Conservation (phyloP, 1,140 invertebrate genomes). For the Panulirus ornatus region DNA sequence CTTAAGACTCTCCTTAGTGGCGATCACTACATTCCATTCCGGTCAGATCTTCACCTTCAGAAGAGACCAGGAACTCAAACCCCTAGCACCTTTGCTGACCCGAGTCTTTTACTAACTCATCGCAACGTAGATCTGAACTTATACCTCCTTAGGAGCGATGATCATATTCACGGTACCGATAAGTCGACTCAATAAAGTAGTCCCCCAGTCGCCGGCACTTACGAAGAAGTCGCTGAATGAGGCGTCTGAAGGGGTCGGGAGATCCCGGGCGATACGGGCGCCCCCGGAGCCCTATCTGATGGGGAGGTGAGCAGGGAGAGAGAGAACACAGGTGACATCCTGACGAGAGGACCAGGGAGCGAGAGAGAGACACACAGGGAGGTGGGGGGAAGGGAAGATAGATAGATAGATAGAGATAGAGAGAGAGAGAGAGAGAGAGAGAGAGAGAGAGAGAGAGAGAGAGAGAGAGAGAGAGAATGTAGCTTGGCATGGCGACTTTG, state of each 20-base stretch:
- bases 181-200: background rate
- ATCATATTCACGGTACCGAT: background rate
- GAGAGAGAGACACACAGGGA: too few relatives aligned
- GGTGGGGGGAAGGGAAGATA: background rate
- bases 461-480: conserved; percentile 28
- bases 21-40: too few relatives aligned
- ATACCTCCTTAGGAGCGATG: background rate
- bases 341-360: too few relatives aligned
- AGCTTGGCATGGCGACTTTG: too few relatives aligned
- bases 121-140: background rate
- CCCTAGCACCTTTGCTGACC: too few relatives aligned
- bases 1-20: background rate
- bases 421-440: conserved; percentile 28
- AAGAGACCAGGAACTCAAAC: too few relatives aligned
- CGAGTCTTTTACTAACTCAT: too few relatives aligned
- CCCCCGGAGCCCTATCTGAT: background rate
- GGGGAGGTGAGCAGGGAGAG: too few relatives aligned
- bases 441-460: conserved; percentile 19
- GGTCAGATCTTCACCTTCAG: too few relatives aligned
- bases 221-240: background rate
- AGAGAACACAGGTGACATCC: too few relatives aligned
- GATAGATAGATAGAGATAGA: background rate
- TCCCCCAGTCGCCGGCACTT: background rate
- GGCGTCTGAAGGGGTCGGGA: background rate
- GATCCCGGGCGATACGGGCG: background rate